phyloP scores from a whole-genome alignment of 1,140 invertebrate genomes.

The Hormaphis cornu region DNA sequence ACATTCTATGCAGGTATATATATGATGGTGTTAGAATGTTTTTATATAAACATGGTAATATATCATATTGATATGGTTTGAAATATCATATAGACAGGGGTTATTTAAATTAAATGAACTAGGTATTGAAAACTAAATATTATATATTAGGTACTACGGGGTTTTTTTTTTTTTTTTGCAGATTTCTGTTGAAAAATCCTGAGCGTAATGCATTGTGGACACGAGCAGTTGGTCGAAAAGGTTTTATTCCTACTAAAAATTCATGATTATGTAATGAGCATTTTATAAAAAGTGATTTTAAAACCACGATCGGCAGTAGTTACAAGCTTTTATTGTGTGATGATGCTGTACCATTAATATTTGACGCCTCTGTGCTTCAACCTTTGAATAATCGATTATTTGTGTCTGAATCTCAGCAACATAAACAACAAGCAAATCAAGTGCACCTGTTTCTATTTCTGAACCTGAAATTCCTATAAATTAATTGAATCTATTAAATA shows the following conservation, averaged over 20 bases:
- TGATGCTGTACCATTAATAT: constrained; percentile 33
- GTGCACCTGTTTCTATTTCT: neutral
- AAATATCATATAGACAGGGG: no score
- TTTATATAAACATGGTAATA: no score
- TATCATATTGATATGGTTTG: no score
- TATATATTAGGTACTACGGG: no score
- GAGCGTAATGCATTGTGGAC: constrained; percentile 24
- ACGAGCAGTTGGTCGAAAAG: constrained; percentile 25
- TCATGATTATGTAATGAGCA: constrained; percentile 27
- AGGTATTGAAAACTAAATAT: no score
- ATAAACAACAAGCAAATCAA: neutral
- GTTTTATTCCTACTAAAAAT: constrained; percentile 18
- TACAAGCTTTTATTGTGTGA: constrained; percentile 29
- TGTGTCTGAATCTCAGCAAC: neutral
- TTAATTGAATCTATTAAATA: no score
- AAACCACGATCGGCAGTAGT: constrained; percentile 24
- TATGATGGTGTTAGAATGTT: no score
- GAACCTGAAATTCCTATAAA: neutral
- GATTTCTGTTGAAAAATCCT: constrained; percentile 32
- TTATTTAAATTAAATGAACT: no score
- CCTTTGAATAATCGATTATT: neutral
- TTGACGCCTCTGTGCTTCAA: constrained; percentile 2
- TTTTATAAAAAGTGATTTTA: constrained; percentile 34
- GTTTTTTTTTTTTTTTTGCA: constrained; percentile 27
- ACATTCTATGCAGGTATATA: no score